These are phyloP conservation scores for Stictonetta naevosa DNA, from an alignment of 2,113 vertebrate genomes.

Conservation along the genomic window DNA sequence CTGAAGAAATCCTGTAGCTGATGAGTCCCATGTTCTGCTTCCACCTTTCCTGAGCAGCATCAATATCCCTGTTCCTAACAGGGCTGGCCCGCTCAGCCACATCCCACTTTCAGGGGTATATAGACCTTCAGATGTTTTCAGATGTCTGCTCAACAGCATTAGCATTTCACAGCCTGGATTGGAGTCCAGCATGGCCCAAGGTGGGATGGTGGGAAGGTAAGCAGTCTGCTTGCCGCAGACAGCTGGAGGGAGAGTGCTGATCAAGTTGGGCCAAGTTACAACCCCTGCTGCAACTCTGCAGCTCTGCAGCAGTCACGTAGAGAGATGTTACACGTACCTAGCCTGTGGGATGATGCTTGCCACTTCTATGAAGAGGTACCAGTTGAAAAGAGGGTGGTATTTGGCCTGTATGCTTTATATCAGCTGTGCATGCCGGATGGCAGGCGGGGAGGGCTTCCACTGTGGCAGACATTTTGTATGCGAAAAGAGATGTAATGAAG, in stretches of 20 bases:
- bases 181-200: not conserved
- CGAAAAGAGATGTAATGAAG: conserved; percentile 27
- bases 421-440: not conserved
- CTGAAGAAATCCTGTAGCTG: not conserved
- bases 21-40: not conserved
- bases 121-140: not conserved
- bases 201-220: not conserved
- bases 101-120: not conserved
- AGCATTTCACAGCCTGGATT: not conserved
- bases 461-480: not conserved
- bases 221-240: not conserved
- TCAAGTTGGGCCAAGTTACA: not conserved
- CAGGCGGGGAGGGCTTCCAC: not conserved
- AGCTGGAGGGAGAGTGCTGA: not conserved
- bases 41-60: not conserved
- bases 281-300: not conserved
- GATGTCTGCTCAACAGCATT: not conserved
- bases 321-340: not conserved
- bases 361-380: not conserved
- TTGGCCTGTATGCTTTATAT: not conserved
- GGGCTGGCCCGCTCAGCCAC: not conserved
- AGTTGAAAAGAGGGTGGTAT: not conserved
- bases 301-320: not conserved
- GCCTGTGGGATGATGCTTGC: not conserved
- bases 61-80: not conserved